Base-by-base conservation (phyloP, 2,797 vertebrate genomes). In the Monodelphis domestica region DNA sequence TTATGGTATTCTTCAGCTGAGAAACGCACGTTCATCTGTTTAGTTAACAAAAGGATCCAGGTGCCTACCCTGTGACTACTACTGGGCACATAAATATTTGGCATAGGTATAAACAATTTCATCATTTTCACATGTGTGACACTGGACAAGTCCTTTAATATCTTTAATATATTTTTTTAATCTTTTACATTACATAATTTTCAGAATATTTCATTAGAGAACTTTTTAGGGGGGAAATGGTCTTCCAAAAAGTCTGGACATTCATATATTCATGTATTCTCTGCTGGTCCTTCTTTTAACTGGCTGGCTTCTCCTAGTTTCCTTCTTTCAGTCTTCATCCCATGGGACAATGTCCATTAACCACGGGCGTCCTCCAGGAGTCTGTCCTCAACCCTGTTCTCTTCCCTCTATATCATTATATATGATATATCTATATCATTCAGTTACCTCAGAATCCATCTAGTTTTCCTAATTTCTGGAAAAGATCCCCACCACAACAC, bases 1-100 rank as follows among this genome's bases (percentile, higher is more conserved):
- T 94, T 92, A 45, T 53, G 91, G 94, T 95, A 89, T 87, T 95
- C 93, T 91, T 95, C 95, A 95, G 87, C 89, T 29, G 92, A 95
- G 55, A 91, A 92, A 17, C 59, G 54, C n/a, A 91, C 54, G 92
- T 93, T 92, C 78, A 51, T 95, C 91, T 92, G 87, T 94, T 97
- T 95, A 90, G 54, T 89, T 91, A 93, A 93, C 88, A 88, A 14
- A 10, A 87, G 94, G 93, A 54, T 95, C 90, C 38, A 21, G 51
- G 56, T 84, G 38, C 94, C 56, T 88, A 94, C 24, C 88, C 88
- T 92, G 91, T 89, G 90, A 90, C 84, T 70, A n/a, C 21, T 50
- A 0, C 88, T 91, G 91, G 96, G 53, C 11, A 89, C 52, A 89
- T 51, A 94, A 94, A 90, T 90, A 93, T 78, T 54, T 29, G 50